Conservation (phyloP, 2,797 vertebrate genomes). For the Vultur gryphus region DNA sequence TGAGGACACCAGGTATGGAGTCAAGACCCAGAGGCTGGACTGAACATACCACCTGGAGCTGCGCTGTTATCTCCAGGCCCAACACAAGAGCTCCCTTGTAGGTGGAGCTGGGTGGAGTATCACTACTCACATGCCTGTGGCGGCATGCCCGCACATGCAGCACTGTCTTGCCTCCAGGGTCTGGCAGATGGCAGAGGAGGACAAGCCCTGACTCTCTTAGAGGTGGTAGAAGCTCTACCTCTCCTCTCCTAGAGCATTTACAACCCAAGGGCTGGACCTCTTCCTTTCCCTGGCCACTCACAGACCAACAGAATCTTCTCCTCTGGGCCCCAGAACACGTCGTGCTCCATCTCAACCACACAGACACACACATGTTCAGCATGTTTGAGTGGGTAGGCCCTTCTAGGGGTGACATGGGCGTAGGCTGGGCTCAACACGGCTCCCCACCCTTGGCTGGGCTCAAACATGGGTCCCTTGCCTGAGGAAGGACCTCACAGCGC, state of each 20-base stretch:
- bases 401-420: neutral
- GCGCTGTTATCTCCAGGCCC: neutral
- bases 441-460: neutral
- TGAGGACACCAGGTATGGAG: neutral
- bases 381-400: neutral
- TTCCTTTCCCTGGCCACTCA: neutral
- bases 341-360: neutral
- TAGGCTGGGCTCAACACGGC: neutral
- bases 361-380: neutral
- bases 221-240: neutral
- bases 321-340: neutral
- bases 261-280: neutral
- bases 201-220: neutral
- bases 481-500: neutral
- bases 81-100: neutral
- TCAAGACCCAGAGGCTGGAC: neutral
- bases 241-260: conserved; percentile 2
- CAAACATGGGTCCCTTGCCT: neutral
- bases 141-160: neutral
- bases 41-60: neutral
- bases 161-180: neutral
- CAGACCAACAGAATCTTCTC: neutral
- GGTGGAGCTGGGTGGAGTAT: neutral
- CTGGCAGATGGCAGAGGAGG: neutral
- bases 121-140: neutral